Base-by-base conservation (phyloP, 2,888 invertebrate genomes). In the Ypsolopha scabrella region DNA sequence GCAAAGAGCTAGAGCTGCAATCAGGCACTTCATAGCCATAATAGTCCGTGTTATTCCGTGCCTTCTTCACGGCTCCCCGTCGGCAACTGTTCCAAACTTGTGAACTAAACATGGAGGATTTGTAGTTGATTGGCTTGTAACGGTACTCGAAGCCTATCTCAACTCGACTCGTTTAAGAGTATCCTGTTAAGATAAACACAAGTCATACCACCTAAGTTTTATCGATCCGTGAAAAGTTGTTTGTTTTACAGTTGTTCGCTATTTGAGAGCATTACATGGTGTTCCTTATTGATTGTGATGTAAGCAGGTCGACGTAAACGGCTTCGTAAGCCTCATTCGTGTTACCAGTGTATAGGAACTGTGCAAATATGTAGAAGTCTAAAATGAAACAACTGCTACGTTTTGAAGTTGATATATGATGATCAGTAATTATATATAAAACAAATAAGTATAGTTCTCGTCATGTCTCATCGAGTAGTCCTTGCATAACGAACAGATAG, bases 401-500 rank as follows among this genome's bases (percentile, higher is more conserved):
- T 24, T 24, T 24, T 24, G 4, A 24, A 24, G 24, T 24, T 24
- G 24, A 4, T 24, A 24, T 24, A 24, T 24, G 24, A 24, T 24
- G 24, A 24, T 24, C 24, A 24, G 24, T 24, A 4, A 24, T 24
- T 2, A 24, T 24, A 24, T 2, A 24, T 24, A 24, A 24, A 24
- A 3, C 24, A 24, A 24, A 3, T 3, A 24, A 24, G 2, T 24
- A 24, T 24, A 24, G 24, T 24, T 24, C 2, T 24, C 24, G 24
- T 24, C 24, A 47, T 11, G 13, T 9, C 53, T 85, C 83, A 41
- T 86, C 85, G 4, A 87, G 69, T 1, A 86, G 63, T 1, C 82
- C 79, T 55, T 85, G 86, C 80, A 87, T 83, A 48, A 87, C 85
- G 53, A 80, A 82, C 6, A 87, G 67, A 56, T 87, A 87, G 62